Evolutionary conservation across 2,888 invertebrate genomes (phyloP).

Genomic region (Tethea ocularis): DNA sequence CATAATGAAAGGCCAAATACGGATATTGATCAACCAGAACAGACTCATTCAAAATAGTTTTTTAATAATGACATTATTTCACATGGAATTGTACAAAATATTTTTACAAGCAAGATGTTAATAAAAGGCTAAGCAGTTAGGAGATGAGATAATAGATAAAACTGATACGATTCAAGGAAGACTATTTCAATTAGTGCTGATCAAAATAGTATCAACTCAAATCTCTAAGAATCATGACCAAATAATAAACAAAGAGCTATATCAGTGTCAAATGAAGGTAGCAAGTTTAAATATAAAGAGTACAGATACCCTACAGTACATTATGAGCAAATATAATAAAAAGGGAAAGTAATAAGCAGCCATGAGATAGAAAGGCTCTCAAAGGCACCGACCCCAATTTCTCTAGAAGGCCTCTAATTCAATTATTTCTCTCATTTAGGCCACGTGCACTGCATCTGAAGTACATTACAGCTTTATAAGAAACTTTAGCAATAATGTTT

Average conservation of each 20-base stretch:
- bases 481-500: neutral
- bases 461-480: neutral
- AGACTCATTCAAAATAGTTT: neutral
- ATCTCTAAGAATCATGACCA: neutral
- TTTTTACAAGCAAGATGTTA: neutral
- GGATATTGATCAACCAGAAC: neutral
- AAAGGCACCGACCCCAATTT: slow-evolving; percentile 42
- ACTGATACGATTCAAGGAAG: too few relatives aligned
- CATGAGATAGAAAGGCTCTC: slow-evolving; percentile 52
- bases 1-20: neutral
- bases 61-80: neutral
- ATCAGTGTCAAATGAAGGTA: neutral
- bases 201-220: neutral
- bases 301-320: neutral
- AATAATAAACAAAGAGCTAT: neutral
- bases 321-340: slow-evolving; percentile 13
- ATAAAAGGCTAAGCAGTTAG: neutral
- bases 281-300: neutral
- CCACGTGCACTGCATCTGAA: slow-evolving; percentile 19
- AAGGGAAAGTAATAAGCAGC: slow-evolving; percentile 49
- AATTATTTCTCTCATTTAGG: slow-evolving; percentile 54
- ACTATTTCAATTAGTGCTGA: neutral
- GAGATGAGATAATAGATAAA: neutral
- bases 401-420: slow-evolving; percentile 55
- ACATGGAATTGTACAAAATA: neutral